A percentile compares a stretch with the other conserved stretches of the same genome.
These are phyloP conservation scores for Dilophus febrilis DNA, from an alignment of 2,888 invertebrate species.

Conservation along the genomic window DNA sequence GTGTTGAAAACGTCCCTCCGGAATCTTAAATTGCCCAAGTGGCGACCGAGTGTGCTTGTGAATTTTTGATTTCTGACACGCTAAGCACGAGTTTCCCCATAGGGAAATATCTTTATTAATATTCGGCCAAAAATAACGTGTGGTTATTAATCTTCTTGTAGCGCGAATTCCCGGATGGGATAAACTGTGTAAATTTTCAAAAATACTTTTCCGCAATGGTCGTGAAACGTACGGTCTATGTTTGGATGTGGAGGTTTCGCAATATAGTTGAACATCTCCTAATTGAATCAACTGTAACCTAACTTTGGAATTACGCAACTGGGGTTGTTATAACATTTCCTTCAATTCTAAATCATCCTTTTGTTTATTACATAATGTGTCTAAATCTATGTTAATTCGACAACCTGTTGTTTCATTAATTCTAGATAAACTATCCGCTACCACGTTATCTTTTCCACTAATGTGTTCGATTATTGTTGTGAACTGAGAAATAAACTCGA, in stretches of 20 bases:
- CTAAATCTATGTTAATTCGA: no score
- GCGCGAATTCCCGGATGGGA: not conserved
- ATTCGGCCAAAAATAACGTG: no score
- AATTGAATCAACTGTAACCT: no score
- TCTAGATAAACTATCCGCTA: not conserved
- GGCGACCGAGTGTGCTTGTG: not conserved
- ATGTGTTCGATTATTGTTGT: not conserved
- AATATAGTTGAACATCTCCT: no score
- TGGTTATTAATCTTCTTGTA: not conserved
- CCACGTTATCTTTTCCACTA: not conserved
- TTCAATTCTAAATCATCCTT: no score
- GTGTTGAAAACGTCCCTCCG: constrained; percentile 6
- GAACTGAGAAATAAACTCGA: not conserved
- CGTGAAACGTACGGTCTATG: not conserved
- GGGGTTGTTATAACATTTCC: no score
- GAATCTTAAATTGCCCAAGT: not conserved
- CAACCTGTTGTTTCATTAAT: not conserved
- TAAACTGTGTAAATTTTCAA: not conserved
- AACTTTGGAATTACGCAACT: no score
- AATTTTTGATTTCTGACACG: constrained; percentile 2
- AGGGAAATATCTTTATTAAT: not conserved
- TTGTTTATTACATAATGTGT: no score
- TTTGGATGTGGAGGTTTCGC: no score
- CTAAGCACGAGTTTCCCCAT: not conserved
- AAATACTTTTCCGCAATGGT: not conserved